A percentile compares a stretch with the other conserved stretches of the same genome.
Conservation (phyloP, 2,113 vertebrate genomes). For the Seriola quinqueradiata region DNA sequence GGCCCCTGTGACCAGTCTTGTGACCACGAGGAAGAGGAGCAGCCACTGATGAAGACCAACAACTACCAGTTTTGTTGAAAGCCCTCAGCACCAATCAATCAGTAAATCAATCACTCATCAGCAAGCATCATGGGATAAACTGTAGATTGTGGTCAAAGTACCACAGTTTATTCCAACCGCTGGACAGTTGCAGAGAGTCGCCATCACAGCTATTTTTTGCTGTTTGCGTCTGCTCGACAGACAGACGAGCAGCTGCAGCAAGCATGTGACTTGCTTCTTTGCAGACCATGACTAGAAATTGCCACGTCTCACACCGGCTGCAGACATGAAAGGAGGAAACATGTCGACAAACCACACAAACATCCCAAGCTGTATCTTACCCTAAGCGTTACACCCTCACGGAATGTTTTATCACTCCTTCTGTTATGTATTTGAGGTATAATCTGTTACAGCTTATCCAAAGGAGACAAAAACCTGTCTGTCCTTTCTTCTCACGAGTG, state of each 20-base stretch:
- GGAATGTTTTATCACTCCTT: slow-evolving; percentile 7
- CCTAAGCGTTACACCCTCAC: background rate
- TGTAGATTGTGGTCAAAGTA: background rate
- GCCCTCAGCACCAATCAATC: background rate
- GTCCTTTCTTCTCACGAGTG: background rate
- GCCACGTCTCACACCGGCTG: slow-evolving; percentile 50
- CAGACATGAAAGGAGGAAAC: slow-evolving; percentile 65
- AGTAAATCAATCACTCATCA: slow-evolving; percentile 12
- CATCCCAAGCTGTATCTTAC: slow-evolving; percentile 32
- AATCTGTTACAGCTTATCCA: slow-evolving; percentile 1
- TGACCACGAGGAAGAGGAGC: slow-evolving; percentile 85
- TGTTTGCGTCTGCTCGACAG: slow-evolving; percentile 39
- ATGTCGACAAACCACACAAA: slow-evolving; percentile 50
- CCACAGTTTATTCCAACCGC: slow-evolving; percentile 14
- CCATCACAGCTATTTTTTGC: slow-evolving; percentile 58
- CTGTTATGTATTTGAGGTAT: slow-evolving; percentile 19
- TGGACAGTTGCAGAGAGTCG: slow-evolving; percentile 29
- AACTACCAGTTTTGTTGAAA: slow-evolving; percentile 96
- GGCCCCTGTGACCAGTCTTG: slow-evolving; percentile 90
- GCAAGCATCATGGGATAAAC: slow-evolving; percentile 21
- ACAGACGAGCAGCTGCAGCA: slow-evolving; percentile 62
- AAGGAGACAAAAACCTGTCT: slow-evolving; percentile 1
- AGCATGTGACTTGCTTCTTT: slow-evolving; percentile 72
- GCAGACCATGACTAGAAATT: slow-evolving; percentile 69
- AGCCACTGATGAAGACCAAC: slow-evolving; percentile 92